Evolutionary conservation across 2,888 invertebrate species (phyloP), one percentile per base, ranked within the genome.

Genomic region (Anthophora plumipes): DNA sequence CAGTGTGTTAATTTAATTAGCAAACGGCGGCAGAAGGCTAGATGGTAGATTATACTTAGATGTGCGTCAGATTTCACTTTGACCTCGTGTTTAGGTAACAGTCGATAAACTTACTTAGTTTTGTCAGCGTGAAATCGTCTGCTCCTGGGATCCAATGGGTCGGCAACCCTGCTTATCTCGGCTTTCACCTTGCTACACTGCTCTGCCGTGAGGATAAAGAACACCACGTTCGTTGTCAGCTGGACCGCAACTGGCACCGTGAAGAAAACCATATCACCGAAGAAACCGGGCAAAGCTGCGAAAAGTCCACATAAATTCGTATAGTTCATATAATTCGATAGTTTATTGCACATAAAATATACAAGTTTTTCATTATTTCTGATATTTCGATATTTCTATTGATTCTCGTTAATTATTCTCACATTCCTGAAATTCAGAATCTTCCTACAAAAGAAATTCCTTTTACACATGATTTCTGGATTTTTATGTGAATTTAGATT

Each of bases 151-250:
- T 94, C 96, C 68, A 95, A 94, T 11, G 94, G 94, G 52, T 95
- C 95, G 0, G 95, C 95, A 48, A 96, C 95, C 94, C 96, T 95
- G 37, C 95, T 95, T 85, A 97, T 96, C 93, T 97, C 97, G 0
- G 95, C 95, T 93, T 97, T 97, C 4, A 97, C 96, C 86, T 95
- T 95, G 83, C 95, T 95, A 89, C 96, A 97, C 89, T 97, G 96
- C 12, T 95, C 93, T 2, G 96, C 94, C 0, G 97, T 97, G 86
- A 96, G 93, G 78, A 95, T 92, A 94, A 97, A 97, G 20, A 97
- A 94, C 25, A 96, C 92, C 60, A 96, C 94, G 92, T 97, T 97
- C n/a, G 95, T 94, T 41, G 95, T 93, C 52, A 96, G 94, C 85
- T 96, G 94, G 8, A 96, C 80, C 0, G 95, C 95, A 91, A 96